Evolutionary conservation across 2,888 invertebrate genomes (phyloP).

Genomic region (Alcis repandata): DNA sequence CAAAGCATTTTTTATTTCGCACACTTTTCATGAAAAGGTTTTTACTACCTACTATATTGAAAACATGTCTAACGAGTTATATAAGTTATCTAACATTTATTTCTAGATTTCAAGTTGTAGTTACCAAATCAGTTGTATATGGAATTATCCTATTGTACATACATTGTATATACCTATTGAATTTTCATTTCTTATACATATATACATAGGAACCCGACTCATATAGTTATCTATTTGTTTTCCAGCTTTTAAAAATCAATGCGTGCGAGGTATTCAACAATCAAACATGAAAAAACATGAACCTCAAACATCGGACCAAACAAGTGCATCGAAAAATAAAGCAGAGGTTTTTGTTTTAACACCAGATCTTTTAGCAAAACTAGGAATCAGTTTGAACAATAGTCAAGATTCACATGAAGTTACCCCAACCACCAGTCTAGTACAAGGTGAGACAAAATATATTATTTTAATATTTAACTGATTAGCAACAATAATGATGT

Average conservation of each 20-base stretch:
- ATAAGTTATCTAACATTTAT: no score
- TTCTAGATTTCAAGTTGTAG: no score
- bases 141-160: no score
- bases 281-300: conserved; percentile 51
- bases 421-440: conserved; percentile 17
- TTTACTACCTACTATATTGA: background rate
- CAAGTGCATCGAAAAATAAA: conserved; percentile 45
- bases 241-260: conserved; percentile 8
- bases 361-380: conserved; percentile 76
- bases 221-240: background rate
- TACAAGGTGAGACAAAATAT: conserved; percentile 22
- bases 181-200: no score
- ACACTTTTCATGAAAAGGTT: background rate
- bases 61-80: background rate
- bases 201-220: no score
- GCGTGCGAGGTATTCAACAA: background rate
- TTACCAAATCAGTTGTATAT: no score
- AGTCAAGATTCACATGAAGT: conserved; percentile 46
- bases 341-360: conserved; percentile 76
- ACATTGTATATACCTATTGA: no score
- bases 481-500: background rate
- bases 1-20: conserved; percentile 12
- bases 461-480: background rate
- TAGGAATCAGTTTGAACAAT: conserved; percentile 73
- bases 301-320: conserved; percentile 46